phyloP scores from a whole-genome alignment of 2,888 invertebrate genomes.

The Augochlorella aurata region DNA sequence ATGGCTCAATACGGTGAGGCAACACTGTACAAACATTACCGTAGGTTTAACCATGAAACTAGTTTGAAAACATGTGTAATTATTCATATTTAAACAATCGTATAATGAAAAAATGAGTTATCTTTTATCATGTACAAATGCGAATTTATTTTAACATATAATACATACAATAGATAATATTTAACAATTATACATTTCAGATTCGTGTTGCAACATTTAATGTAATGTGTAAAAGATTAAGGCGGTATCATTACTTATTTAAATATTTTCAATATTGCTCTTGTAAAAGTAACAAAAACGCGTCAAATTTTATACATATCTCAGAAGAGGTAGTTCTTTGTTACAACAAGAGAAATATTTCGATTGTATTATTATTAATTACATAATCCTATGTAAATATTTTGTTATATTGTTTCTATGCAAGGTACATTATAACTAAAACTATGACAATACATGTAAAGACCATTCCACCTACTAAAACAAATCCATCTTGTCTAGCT shows the following conservation, averaged over 20 bases:
- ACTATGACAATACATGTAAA: conserved; percentile 91
- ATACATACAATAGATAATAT: conserved; percentile 17
- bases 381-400: conserved; percentile 9
- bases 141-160: conserved; percentile 9
- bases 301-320: conserved; percentile 5
- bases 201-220: conserved; percentile 2
- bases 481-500: conserved; percentile 93
- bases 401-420: conserved; percentile 28
- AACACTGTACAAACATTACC: too few relatives aligned
- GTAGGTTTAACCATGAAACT: too few relatives aligned
- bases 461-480: conserved; percentile 93
- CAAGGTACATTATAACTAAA: conserved; percentile 88
- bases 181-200: conserved; percentile 30
- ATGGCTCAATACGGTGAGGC: too few relatives aligned
- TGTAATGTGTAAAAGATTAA: conserved; percentile 7
- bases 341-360: conserved; percentile 3
- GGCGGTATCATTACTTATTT: background rate
- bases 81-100: background rate
- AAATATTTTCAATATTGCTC: conserved; percentile 4
- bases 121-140: conserved; percentile 52
- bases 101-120: background rate
- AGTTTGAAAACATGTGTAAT: background rate
- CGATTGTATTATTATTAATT: conserved; percentile 10
- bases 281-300: conserved; percentile 19
- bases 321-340: background rate